Percentiles rank a stretch among this genome's conserved stretches.
Conservation (phyloP, 2,797 vertebrate genomes). For the Urophycis tenuis region DNA sequence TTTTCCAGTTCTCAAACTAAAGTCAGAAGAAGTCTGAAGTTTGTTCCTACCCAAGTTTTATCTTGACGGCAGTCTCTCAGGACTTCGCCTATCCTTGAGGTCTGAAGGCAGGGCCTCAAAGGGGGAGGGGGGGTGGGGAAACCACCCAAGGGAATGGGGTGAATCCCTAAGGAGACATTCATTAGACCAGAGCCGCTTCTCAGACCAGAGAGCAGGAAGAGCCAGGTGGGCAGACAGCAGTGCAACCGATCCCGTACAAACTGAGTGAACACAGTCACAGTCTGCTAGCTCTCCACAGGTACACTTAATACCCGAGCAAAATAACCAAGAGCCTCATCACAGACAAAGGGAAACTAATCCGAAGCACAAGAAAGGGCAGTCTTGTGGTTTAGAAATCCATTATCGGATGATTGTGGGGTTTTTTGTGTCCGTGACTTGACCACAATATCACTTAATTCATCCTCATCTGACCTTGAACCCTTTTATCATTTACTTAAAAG, state of each 20-base stretch:
- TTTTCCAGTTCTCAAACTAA: background rate
- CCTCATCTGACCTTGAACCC: background rate
- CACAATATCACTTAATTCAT: background rate
- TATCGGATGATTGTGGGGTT: background rate
- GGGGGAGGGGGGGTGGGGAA: background rate
- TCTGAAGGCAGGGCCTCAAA: background rate
- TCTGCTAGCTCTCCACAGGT: background rate
- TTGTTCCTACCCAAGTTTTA: background rate
- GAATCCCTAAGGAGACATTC: background rate
- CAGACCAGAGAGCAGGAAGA: background rate
- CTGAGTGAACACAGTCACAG: background rate
- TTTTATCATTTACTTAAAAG: background rate
- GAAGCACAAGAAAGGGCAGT: slow-evolving; percentile 15
- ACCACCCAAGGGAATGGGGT: background rate
- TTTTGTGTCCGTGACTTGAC: background rate
- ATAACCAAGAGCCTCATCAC: background rate
- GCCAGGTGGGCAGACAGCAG: slow-evolving; percentile 30
- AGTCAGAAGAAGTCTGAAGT: background rate
- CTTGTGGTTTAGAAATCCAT: slow-evolving; percentile 16
- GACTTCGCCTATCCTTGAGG: background rate
- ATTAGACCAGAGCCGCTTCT: background rate
- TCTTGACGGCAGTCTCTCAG: background rate
- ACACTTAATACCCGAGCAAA: background rate
- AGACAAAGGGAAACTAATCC: background rate
- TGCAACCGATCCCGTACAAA: slow-evolving; percentile 1